phyloP scores from a whole-genome alignment of 2,888 invertebrate species.

The Bombylius major region DNA sequence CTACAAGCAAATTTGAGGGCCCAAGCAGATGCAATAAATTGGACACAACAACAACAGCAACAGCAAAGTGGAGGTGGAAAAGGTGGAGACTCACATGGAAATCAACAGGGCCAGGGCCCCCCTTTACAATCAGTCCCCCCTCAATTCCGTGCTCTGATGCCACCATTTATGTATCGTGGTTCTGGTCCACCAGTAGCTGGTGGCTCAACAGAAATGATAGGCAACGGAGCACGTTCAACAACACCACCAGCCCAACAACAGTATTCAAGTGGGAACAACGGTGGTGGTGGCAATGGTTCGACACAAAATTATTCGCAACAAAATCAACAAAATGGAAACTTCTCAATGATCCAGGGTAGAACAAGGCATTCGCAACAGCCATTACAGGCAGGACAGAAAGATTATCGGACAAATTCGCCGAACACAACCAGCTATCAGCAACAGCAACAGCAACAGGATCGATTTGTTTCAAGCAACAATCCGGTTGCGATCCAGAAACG shows the following conservation, averaged over 20 bases:
- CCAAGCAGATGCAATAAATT: slow-evolving; percentile 33
- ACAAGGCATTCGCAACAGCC: slow-evolving; percentile 10
- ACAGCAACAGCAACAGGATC: not conserved
- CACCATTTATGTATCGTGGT: slow-evolving; percentile 54
- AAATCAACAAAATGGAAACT: slow-evolving; percentile 9
- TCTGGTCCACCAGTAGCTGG: slow-evolving; percentile 21
- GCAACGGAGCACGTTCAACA: slow-evolving; percentile 14
- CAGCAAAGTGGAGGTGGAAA: slow-evolving; percentile 15
- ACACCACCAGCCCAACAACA: slow-evolving; percentile 22
- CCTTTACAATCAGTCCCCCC: slow-evolving; percentile 39
- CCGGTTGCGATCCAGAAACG: slow-evolving; percentile 10
- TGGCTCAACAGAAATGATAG: slow-evolving; percentile 6
- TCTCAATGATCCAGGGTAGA: slow-evolving; percentile 11
- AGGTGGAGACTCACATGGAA: slow-evolving; percentile 10
- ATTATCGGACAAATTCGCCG: slow-evolving; percentile 23
- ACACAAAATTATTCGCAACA: not conserved
- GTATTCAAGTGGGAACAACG: slow-evolving; percentile 5
- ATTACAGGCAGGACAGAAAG: slow-evolving; percentile 15
- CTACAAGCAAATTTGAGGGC: slow-evolving; percentile 28
- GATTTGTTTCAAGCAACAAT: not conserved
- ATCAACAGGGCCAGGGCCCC: slow-evolving; percentile 9
- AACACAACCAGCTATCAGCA: slow-evolving; percentile 10
- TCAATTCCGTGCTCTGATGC: slow-evolving; percentile 62
- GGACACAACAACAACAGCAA: slow-evolving; percentile 23
- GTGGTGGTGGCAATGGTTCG: slow-evolving; percentile 12